phyloP scores from a whole-genome alignment of 2,113 vertebrate genomes.

The Psammodynastes pulverulentus region DNA sequence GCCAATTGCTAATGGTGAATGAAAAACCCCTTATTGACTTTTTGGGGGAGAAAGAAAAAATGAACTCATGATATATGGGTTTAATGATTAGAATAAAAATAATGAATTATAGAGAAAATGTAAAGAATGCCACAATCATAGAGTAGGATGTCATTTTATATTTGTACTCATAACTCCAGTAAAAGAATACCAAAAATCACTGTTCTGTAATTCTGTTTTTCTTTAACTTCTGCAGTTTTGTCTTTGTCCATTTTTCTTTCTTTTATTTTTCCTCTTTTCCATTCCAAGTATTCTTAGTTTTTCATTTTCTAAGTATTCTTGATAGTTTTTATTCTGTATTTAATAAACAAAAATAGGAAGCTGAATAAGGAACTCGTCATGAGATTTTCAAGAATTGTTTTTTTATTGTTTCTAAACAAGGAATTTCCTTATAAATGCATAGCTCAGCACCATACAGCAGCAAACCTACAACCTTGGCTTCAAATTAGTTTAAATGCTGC shows the following conservation, averaged over 20 bases:
- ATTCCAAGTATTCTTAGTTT: not conserved
- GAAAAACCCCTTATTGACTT: not conserved
- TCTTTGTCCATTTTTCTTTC: not conserved
- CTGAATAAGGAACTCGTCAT: not conserved
- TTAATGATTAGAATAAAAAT: not conserved
- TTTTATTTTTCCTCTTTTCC: not conserved
- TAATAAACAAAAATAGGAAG: not conserved
- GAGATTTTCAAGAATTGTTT: not conserved
- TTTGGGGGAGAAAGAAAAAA: no score
- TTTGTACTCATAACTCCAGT: not conserved
- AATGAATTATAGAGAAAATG: not conserved
- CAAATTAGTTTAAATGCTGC: not conserved
- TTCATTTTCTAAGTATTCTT: not conserved
- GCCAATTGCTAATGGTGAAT: not conserved
- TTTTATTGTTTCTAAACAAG: not conserved
- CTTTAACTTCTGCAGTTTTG: not conserved
- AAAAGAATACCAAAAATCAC: not conserved
- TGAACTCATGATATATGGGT: not conserved
- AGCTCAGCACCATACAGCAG: not conserved
- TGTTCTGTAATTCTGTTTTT: not conserved
- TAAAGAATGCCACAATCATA: not conserved
- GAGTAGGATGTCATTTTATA: not conserved
- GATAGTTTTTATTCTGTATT: not conserved
- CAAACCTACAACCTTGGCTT: not conserved
- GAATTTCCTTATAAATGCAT: not conserved